Evolutionary conservation across 2,113 vertebrate genomes (phyloP), one percentile per base, ranked within the genome.

Genomic region (Platanista minor): DNA sequence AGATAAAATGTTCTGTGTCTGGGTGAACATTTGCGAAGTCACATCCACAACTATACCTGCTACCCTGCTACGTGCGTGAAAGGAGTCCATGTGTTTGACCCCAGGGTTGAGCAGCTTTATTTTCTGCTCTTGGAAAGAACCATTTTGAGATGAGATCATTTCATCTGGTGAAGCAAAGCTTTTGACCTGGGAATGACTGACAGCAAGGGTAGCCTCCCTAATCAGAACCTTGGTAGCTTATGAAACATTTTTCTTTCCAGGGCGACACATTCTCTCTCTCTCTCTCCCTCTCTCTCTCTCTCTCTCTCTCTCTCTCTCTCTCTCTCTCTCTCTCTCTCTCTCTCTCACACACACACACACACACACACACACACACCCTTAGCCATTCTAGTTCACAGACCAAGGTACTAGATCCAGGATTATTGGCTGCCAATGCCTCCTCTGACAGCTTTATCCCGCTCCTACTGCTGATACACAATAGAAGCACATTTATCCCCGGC

Each of bases 341-440:
- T 43, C 43, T 43, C 43, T 43, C 82, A 69, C n/a, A 54, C 43
- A 69, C 9, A 69, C 89, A 80, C 69, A 64, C 20, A 71, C 41
- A 87, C 80, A 54, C 17, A 39, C 64, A 15, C 41, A 78, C 29
- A 21, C 67, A 71, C 39, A 31, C 29, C 8, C 5, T 18, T 8
- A 54, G 27, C 31, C 54, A 71, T 80, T 84, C 39, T 86, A 69
- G 15, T 46, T 75, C 83, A 82, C 46, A n/a, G 31, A 39, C 23
- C 43, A 25, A n/a, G 8, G 46, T 12, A 25, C 9, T 31, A 61
- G 54, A 8, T n/a, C 36, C 49, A 31, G 29, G 31, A 33, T 87
- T 43, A n/a, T 0, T 23, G 41, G 5, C 2, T 39, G 3, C 29
- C 59, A 15, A 0, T 0, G 27, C 27, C 43, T 41, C 13, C 41